Percentiles rank a stretch among this genome's conserved stretches.
Evolutionary conservation across 1,140 invertebrate genomes (phyloP).

Genomic region (Drosophila rufa): DNA sequence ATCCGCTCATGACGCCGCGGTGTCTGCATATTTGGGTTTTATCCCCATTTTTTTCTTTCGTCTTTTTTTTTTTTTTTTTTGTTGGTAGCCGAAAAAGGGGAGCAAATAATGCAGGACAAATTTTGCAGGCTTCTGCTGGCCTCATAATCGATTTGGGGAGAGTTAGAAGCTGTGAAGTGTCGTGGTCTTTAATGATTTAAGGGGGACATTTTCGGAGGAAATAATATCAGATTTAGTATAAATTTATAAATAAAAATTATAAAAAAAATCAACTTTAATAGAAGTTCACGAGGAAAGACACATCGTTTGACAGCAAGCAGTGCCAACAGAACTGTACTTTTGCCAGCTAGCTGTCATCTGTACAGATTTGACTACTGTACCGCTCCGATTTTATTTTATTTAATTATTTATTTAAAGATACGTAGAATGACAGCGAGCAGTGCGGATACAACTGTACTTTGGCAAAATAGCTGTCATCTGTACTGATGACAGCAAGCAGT

Average conservation of each 20-base stretch:
- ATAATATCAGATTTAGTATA: no score
- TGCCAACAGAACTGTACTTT: no score
- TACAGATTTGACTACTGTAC: no score
- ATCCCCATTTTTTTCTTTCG: no score
- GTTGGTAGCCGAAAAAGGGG: background rate
- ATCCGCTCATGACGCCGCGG: conserved; percentile 26
- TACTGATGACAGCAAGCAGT: no score
- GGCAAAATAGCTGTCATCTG: background rate
- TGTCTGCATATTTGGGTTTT: conserved; percentile 21
- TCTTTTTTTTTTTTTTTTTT: background rate
- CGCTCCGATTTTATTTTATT: accelerated
- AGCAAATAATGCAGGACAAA: conserved; percentile 4
- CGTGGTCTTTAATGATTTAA: background rate
- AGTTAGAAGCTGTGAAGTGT: background rate
- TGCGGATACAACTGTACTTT: background rate
- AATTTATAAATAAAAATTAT: no score
- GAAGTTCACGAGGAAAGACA: no score
- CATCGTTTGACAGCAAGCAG: no score
- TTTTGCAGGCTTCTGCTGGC: background rate
- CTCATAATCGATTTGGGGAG: conserved; percentile 11
- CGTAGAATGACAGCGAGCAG: background rate
- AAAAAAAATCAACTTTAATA: no score
- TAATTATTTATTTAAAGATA: no score
- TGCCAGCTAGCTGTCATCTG: no score
- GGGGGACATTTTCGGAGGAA: no score